phyloP scores from a whole-genome alignment of 2,797 vertebrate species.

The Dallia pectoralis region DNA sequence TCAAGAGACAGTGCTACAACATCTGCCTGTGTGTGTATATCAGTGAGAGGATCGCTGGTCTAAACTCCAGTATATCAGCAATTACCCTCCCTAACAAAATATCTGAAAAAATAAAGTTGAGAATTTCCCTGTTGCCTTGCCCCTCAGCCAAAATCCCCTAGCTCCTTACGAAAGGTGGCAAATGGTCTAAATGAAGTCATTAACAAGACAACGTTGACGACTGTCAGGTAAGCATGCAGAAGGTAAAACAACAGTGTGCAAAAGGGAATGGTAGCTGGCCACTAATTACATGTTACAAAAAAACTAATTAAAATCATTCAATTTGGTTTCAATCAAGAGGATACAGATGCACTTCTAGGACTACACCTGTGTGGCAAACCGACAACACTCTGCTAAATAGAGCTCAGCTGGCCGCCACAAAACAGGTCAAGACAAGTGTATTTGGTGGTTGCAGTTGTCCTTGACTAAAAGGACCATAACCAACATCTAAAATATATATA shows the following conservation, averaged over 20 bases:
- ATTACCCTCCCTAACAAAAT: constrained; percentile 52
- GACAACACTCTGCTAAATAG: constrained; percentile 8
- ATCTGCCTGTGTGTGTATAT: constrained; percentile 76
- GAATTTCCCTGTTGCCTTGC: constrained; percentile 43
- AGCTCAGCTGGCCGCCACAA: neutral
- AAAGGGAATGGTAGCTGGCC: constrained; percentile 60
- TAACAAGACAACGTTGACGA: constrained; percentile 45
- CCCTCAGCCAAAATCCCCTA: constrained; percentile 52
- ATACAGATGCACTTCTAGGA: constrained; percentile 34
- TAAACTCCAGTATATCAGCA: constrained; percentile 58
- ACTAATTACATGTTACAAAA: constrained; percentile 15
- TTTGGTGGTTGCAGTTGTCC: neutral
- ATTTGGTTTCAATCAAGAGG: neutral
- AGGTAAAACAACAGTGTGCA: constrained; percentile 45
- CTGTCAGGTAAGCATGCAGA: constrained; percentile 43
- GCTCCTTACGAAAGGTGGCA: constrained; percentile 40
- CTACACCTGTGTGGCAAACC: constrained; percentile 18
- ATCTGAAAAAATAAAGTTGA: constrained; percentile 42
- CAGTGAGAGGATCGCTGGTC: constrained; percentile 73
- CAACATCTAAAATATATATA: neutral
- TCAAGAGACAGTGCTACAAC: constrained; percentile 88
- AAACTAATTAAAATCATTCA: neutral
- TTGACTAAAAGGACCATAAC: neutral
- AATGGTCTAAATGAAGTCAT: constrained; percentile 45
- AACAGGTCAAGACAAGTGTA: constrained; percentile 2